Percentiles rank a stretch among this genome's conserved stretches.
These are phyloP conservation scores for Leucozona laternaria DNA, from an alignment of 2,888 invertebrate genomes.

Conservation along the genomic window DNA sequence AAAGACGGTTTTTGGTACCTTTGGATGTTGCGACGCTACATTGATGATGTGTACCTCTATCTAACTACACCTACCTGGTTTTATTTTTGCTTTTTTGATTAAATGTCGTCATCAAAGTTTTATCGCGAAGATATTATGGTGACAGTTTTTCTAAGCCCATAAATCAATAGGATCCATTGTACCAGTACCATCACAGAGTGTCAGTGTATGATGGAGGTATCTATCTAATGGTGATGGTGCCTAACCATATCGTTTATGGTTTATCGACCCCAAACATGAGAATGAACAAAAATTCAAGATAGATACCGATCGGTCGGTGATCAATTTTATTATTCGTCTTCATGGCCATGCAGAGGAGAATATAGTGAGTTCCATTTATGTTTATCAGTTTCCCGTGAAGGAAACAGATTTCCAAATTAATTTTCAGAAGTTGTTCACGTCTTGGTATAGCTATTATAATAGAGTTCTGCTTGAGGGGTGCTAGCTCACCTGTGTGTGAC, in stretches of 20 bases:
- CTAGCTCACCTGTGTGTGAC: constrained; percentile 27
- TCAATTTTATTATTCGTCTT: constrained; percentile 56
- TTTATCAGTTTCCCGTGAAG: constrained; percentile 61
- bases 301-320: constrained; percentile 71
- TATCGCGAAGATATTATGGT: constrained; percentile 38
- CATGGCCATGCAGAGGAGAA: background rate
- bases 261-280: constrained; percentile 62
- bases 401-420: constrained; percentile 70
- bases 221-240: constrained; percentile 28
- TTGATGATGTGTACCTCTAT: constrained; percentile 5
- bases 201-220: background rate
- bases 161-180: constrained; percentile 56
- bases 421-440: constrained; percentile 69
- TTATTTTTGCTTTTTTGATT: constrained; percentile 50
- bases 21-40: background rate
- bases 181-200: background rate
- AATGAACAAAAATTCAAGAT: constrained; percentile 58
- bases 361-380: constrained; percentile 50
- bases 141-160: constrained; percentile 72
- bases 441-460: background rate
- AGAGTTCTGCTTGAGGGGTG: constrained; percentile 15
- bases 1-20: constrained; percentile 7
- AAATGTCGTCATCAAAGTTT: constrained; percentile 65
- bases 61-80: background rate
- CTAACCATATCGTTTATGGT: constrained; percentile 42